A percentile compares a stretch with the other conserved stretches of the same genome.
Evolutionary conservation across 2,113 vertebrate species (phyloP).

Genomic region (Chloropsis hardwickii): DNA sequence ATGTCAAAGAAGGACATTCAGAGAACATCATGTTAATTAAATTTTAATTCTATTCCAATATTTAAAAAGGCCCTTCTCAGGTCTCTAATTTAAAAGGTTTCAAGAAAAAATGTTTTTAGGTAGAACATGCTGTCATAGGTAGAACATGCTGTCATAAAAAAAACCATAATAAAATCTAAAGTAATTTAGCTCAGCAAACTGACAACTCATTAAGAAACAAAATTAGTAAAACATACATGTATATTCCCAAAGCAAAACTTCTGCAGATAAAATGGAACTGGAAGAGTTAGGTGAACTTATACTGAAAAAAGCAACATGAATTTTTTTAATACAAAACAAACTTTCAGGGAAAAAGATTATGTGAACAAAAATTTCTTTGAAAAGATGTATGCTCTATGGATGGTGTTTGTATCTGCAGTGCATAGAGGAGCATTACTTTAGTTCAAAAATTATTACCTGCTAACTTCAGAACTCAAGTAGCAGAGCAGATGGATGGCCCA

Average conservation of each 20-base stretch:
- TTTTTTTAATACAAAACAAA: background rate
- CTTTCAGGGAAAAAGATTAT: background rate
- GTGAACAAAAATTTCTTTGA: background rate
- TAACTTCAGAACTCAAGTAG: constrained; percentile 84
- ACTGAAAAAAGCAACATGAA: background rate
- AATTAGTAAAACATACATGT: background rate
- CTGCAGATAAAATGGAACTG: background rate
- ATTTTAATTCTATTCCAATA: background rate
- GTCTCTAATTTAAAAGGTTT: background rate
- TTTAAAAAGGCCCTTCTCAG: background rate
- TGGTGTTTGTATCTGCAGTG: background rate
- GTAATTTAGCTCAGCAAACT: background rate
- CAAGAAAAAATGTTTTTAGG: background rate
- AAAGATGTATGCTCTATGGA: background rate
- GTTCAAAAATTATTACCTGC: constrained; percentile 73
- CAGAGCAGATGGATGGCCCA: constrained; percentile 90
- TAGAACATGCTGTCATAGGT: background rate
- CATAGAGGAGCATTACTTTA: background rate
- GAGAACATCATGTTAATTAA: background rate
- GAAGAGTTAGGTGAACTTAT: background rate
- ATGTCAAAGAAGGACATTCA: background rate
- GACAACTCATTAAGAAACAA: background rate
- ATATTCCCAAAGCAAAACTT: background rate
- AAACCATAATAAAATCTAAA: background rate
- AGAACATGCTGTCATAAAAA: background rate